A percentile compares a stretch with the other conserved stretches of the same genome.
These are phyloP conservation scores for Melinaea marsaeus DNA, from an alignment of 2,888 invertebrate genomes.

Conservation along the genomic window DNA sequence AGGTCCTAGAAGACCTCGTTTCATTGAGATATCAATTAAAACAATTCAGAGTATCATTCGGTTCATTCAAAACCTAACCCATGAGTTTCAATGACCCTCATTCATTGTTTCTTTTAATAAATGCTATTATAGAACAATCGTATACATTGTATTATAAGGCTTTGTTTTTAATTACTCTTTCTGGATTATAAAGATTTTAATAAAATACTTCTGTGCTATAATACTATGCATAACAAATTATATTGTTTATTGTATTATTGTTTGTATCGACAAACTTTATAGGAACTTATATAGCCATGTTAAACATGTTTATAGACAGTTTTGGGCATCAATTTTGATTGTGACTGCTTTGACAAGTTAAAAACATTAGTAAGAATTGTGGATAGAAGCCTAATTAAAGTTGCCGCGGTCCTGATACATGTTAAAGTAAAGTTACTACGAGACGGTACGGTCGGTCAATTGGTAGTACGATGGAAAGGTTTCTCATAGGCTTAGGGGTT, in stretches of 20 bases:
- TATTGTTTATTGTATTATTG: not conserved
- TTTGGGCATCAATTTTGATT: no score
- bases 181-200: not conserved
- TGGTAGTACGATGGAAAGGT: no score
- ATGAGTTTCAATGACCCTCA: constrained; percentile 7
- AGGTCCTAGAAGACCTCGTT: constrained; percentile 1
- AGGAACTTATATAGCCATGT: no score
- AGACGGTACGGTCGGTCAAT: no score
- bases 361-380: no score
- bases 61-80: constrained; percentile 1
- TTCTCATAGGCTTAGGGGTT: no score
- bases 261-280: no score
- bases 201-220: not conserved
- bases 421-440: no score
- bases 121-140: constrained; percentile 4
- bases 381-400: no score
- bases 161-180: not conserved
- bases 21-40: not conserved
- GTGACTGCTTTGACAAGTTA: no score
- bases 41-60: constrained; percentile 1
- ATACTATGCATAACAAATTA: not conserved
- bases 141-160: not conserved
- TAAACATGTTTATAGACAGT: no score
- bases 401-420: no score
- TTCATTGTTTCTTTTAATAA: constrained; percentile 6